Evolutionary conservation across 2,113 vertebrate species (phyloP).

Genomic region (Cynopterus brachyotis): DNA sequence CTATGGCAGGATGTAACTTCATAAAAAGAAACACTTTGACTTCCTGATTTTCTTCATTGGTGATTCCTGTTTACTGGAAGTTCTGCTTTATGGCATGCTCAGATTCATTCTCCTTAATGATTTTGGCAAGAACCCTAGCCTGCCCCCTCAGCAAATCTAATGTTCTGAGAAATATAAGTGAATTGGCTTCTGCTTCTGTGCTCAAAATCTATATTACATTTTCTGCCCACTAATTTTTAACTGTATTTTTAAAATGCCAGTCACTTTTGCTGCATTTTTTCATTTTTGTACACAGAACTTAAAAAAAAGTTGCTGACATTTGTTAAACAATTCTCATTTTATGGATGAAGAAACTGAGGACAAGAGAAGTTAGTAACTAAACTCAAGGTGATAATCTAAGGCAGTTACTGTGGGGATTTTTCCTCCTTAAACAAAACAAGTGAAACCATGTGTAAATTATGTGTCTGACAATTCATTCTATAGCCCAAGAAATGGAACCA

Average conservation of each 20-base stretch:
- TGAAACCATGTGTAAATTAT: not conserved
- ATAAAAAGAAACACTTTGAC: constrained; percentile 75
- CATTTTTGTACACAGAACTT: not conserved
- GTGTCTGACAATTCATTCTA: not conserved
- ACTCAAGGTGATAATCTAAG: not conserved
- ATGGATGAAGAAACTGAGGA: not conserved
- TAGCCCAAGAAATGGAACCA: not conserved
- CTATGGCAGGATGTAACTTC: constrained; percentile 76
- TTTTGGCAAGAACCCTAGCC: constrained; percentile 49
- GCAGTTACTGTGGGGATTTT: not conserved
- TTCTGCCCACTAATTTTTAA: constrained; percentile 6
- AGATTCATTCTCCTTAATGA: constrained; percentile 54
- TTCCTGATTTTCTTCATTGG: constrained; percentile 79
- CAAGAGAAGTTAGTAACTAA: constrained; percentile 25
- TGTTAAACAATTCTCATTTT: not conserved
- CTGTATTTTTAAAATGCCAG: not conserved
- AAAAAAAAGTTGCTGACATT: not conserved
- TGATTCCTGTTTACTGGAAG: constrained; percentile 77
- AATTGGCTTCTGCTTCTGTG: constrained; percentile 22
- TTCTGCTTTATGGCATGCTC: constrained; percentile 53
- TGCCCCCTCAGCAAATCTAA: not conserved
- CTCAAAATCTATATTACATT: constrained; percentile 53
- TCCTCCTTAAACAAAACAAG: constrained; percentile 25
- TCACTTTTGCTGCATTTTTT: constrained; percentile 21
- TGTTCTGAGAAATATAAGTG: constrained; percentile 42